A percentile compares a stretch with the other conserved stretches of the same genome.
Evolutionary conservation across 2,888 invertebrate species (phyloP).

Genomic region (Mythimna loreyi): DNA sequence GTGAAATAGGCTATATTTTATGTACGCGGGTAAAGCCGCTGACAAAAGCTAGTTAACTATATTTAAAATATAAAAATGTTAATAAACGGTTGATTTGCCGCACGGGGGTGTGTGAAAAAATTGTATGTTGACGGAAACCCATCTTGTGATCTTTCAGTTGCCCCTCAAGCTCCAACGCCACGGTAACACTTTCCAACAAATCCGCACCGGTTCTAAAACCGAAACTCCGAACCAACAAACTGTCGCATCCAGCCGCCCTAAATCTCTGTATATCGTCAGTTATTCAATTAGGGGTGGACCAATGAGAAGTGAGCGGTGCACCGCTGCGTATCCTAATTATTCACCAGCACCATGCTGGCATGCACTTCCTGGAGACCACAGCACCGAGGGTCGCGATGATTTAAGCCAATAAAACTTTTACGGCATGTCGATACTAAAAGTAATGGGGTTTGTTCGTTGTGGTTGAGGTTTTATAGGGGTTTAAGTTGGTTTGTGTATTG

Average conservation of each 20-base stretch:
- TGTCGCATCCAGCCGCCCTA: conserved; percentile 16
- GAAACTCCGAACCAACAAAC: neutral
- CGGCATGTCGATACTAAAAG: conserved; percentile 53
- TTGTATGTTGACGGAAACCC: too few relatives aligned
- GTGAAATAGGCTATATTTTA: too few relatives aligned
- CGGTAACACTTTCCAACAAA: too few relatives aligned
- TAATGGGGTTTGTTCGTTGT: conserved; percentile 60
- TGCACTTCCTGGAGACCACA: conserved; percentile 53
- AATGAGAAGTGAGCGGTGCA: conserved; percentile 64
- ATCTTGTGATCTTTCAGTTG: too few relatives aligned
- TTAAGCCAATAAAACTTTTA: conserved; percentile 62
- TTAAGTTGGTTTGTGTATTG: conserved; percentile 35
- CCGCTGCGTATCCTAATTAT: conserved; percentile 68
- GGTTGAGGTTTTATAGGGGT: conserved; percentile 44
- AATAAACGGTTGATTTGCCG: too few relatives aligned
- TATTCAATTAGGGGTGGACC: conserved; percentile 70
- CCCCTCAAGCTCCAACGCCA: too few relatives aligned
- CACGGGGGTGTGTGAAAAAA: too few relatives aligned
- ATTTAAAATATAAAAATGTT: too few relatives aligned
- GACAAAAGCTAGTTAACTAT: too few relatives aligned
- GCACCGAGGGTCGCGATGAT: conserved; percentile 51
- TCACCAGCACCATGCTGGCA: conserved; percentile 47
- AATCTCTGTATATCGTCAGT: conserved; percentile 48
- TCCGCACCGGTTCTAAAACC: neutral
- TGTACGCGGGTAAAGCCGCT: too few relatives aligned